Percentiles rank a stretch among this genome's conserved stretches.
Evolutionary conservation across 53 echinoderm and acorn worm species (phyloP).

Genomic region (Stichopus horrens): DNA sequence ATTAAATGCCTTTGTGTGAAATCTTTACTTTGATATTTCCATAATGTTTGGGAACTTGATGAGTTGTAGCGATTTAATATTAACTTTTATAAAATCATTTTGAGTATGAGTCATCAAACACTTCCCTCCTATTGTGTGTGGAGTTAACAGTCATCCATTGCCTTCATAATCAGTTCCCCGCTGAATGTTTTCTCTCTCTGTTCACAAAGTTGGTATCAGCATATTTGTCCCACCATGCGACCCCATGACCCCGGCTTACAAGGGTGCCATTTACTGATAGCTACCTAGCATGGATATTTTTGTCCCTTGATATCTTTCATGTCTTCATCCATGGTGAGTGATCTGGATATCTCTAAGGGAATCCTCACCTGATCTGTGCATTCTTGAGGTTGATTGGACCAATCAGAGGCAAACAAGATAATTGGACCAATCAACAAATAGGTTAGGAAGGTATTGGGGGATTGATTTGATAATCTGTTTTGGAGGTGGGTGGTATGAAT

Average conservation of each 20-base stretch:
- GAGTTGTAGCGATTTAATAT: too few relatives aligned
- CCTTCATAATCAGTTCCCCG: too few relatives aligned
- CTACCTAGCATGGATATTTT: background rate
- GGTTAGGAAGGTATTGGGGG: slow-evolving; percentile 16
- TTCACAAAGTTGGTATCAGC: background rate
- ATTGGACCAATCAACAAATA: slow-evolving; percentile 43
- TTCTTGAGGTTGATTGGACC: slow-evolving; percentile 24
- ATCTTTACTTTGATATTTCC: too few relatives aligned
- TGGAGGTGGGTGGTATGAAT: slow-evolving; percentile 38
- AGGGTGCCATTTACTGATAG: slow-evolving; percentile 28
- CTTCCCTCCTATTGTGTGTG: too few relatives aligned
- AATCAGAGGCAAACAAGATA: background rate
- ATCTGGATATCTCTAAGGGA: slow-evolving; percentile 24
- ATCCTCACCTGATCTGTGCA: slow-evolving; percentile 35
- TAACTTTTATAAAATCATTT: too few relatives aligned
- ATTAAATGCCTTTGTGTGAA: too few relatives aligned
- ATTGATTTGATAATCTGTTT: slow-evolving; percentile 25
- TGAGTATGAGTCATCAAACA: too few relatives aligned
- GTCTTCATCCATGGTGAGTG: slow-evolving; percentile 9
- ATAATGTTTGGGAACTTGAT: too few relatives aligned
- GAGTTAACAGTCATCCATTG: too few relatives aligned
- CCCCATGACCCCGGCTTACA: background rate
- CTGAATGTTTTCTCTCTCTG: too few relatives aligned
- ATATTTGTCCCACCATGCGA: background rate
- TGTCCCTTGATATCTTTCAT: background rate